A percentile compares a stretch with the other conserved stretches of the same genome.
Evolutionary conservation across 2,888 invertebrate genomes (phyloP).

Genomic region (Cataglyphis rosenhaueri): DNA sequence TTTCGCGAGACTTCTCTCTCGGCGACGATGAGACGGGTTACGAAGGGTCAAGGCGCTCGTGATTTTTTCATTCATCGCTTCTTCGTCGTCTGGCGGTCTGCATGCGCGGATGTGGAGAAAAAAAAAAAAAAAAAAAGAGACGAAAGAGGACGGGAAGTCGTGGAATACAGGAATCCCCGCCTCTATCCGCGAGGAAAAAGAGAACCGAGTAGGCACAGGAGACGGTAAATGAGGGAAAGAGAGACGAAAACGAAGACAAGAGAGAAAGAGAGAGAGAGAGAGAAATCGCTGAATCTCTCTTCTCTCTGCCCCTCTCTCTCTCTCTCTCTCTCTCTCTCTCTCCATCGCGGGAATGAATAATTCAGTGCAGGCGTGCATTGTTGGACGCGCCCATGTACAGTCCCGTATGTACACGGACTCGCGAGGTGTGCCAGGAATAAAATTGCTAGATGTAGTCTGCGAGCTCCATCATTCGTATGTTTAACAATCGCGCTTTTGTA

Average conservation of each 20-base stretch:
- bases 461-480: constrained; percentile 59
- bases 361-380: constrained; percentile 80
- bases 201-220: constrained; percentile 57
- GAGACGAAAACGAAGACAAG: constrained; percentile 45
- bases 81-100: constrained; percentile 32
- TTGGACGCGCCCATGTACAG: constrained; percentile 83
- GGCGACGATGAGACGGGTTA: constrained; percentile 29
- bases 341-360: constrained; percentile 81
- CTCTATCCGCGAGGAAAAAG: constrained; percentile 18
- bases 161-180: constrained; percentile 39
- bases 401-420: constrained; percentile 67
- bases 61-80: constrained; percentile 44
- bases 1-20: constrained; percentile 27
- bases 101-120: constrained; percentile 22
- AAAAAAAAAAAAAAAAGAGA: constrained; percentile 35
- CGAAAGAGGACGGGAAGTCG: constrained; percentile 58
- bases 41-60: constrained; percentile 48
- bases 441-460: constrained; percentile 64
- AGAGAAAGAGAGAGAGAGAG: constrained; percentile 20
- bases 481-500: constrained; percentile 46
- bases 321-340: constrained; percentile 76
- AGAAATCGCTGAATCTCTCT: constrained; percentile 67
- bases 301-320: constrained; percentile 72
- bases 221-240: constrained; percentile 8
- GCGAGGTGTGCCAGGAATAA: constrained; percentile 81